phyloP scores from a whole-genome alignment of 92 coral and sea anemone genomes.

The Nematostella vectensis region DNA sequence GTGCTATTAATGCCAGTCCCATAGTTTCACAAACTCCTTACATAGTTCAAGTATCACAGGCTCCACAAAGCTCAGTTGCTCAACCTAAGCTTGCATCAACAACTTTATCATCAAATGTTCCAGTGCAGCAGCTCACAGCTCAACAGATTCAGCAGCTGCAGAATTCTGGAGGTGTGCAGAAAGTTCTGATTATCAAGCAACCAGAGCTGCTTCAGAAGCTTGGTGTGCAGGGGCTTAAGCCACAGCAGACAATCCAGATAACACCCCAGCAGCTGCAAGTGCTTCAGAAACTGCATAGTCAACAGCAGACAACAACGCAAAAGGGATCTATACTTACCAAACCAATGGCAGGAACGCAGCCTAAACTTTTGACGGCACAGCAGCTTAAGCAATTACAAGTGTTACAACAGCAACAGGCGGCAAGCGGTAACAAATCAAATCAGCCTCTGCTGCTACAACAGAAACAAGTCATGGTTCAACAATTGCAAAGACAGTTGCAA shows the following conservation, averaged over 20 bases:
- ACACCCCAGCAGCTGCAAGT: conserved; percentile 84
- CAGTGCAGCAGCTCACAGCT: conserved; percentile 27
- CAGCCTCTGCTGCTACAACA: conserved; percentile 22
- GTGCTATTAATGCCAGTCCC: conserved; percentile 4
- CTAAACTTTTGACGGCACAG: conserved; percentile 51
- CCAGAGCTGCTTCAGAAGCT: conserved; percentile 72
- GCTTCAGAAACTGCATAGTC: conserved; percentile 70
- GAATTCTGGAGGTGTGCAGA: conserved; percentile 54
- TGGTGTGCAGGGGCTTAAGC: conserved; percentile 61
- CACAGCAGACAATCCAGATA: conserved; percentile 89
- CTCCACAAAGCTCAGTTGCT: conserved; percentile 13
- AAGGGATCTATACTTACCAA: conserved; percentile 17
- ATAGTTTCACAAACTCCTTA: conserved; percentile 11
- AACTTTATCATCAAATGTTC: conserved; percentile 15
- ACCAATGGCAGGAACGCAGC: conserved; percentile 16
- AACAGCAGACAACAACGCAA: conserved; percentile 40
- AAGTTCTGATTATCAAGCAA: conserved; percentile 88
- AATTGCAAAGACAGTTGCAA: conserved; percentile 40
- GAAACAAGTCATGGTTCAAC: conserved; percentile 39
- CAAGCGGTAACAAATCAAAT: conserved; percentile 36
- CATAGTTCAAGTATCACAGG: conserved; percentile 30
- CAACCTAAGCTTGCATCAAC: conserved; percentile 30
- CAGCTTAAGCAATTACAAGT: conserved; percentile 65
- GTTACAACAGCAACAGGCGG: conserved; percentile 56
- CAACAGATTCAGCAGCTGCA: conserved; percentile 57